phyloP scores from a whole-genome alignment of 2,113 vertebrate species.

The Elephas maximus region DNA sequence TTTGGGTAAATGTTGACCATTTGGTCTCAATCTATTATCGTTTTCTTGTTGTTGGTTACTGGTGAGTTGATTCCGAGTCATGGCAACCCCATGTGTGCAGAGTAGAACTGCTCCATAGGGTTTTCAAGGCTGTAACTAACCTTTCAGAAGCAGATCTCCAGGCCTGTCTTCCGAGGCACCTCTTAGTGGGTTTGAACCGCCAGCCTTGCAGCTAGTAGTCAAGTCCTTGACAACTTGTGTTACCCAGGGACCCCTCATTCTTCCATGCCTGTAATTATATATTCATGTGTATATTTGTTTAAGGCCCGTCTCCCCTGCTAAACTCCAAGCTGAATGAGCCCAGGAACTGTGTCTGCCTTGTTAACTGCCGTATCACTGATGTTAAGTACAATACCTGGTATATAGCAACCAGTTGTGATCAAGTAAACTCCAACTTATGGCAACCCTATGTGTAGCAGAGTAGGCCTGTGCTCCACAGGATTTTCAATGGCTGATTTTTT shows the following conservation, averaged over 20 bases:
- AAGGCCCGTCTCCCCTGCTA: neutral
- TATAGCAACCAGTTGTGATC: neutral
- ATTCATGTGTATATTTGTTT: neutral
- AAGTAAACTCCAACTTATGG: no score
- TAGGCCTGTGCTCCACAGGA: no score
- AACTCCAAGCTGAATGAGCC: conserved; percentile 28
- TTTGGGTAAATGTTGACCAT: neutral
- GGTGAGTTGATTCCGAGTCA: neutral
- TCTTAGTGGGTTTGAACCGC: neutral
- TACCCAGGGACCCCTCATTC: neutral
- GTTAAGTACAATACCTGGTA: neutral
- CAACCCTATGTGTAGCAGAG: no score
- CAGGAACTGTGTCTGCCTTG: neutral
- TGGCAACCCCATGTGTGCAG: neutral
- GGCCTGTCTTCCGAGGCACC: neutral
- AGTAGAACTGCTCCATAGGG: neutral
- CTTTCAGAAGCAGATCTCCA: neutral
- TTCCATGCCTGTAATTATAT: neutral
- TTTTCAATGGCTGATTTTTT: no score
- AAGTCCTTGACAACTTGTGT: neutral
- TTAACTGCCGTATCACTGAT: neutral
- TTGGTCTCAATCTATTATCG: neutral
- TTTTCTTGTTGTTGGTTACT: neutral
- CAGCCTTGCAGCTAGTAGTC: neutral
- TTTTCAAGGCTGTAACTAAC: no score